Conservation (phyloP, 2,113 vertebrate species). For the Thinocorus orbignyianus region DNA sequence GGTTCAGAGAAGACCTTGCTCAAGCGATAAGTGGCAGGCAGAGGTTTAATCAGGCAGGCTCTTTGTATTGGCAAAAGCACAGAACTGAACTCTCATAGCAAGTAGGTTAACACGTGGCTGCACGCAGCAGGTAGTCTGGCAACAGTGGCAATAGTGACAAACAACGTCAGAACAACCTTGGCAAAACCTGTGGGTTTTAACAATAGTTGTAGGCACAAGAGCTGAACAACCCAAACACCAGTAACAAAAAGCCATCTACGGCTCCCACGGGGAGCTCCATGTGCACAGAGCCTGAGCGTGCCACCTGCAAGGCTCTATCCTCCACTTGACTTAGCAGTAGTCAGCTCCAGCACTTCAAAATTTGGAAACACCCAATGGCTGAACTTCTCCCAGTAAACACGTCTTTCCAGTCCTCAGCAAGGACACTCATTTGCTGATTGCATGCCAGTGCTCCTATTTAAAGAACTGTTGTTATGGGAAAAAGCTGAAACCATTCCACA, state of each 20-base stretch:
- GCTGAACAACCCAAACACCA: neutral
- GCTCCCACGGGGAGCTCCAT: fast-evolving
- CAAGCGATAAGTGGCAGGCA: neutral
- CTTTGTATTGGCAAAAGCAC: neutral
- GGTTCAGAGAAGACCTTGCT: neutral
- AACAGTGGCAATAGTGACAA: neutral
- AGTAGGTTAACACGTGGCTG: neutral
- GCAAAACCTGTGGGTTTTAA: neutral
- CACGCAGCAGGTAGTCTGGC: neutral
- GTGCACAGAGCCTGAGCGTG: fast-evolving
- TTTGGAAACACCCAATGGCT: neutral
- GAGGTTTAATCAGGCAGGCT: neutral
- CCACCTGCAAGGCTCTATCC: fast-evolving
- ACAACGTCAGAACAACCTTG: constrained; percentile 10
- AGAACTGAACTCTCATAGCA: neutral
- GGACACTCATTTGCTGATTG: neutral
- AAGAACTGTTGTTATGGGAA: constrained; percentile 10
- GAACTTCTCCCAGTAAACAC: neutral
- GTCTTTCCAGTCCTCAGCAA: constrained; percentile 14
- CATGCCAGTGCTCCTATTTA: neutral
- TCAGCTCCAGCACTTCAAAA: neutral
- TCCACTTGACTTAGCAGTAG: neutral
- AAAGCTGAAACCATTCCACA: neutral
- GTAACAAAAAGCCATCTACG: neutral
- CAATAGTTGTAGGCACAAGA: neutral